Percentiles rank a stretch among this genome's conserved stretches.
Conservation (phyloP, 2,888 invertebrate species). For the Charanyca ferruginea region DNA sequence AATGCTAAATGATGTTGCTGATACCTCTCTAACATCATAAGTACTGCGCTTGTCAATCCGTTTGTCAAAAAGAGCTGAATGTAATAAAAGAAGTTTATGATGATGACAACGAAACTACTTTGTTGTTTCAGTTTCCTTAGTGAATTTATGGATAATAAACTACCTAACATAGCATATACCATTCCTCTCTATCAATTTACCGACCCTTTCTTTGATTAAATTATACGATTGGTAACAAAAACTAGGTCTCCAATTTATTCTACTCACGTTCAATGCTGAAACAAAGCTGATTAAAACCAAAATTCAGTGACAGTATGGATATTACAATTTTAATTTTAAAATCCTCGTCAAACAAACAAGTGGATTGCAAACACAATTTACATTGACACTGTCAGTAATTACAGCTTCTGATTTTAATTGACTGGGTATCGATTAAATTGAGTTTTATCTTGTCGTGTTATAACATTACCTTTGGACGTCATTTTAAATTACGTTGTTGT, state of each 20-base stretch:
- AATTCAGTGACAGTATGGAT: conserved; percentile 44
- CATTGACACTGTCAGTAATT: conserved; percentile 72
- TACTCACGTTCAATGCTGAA: background rate
- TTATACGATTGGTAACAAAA: background rate
- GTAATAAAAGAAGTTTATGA: background rate
- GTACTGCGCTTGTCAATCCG: background rate
- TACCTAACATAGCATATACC: background rate
- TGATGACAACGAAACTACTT: background rate
- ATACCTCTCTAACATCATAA: background rate
- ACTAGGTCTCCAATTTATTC: conserved; percentile 4
- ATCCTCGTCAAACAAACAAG: conserved; percentile 53
- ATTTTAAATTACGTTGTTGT: conserved; percentile 34
- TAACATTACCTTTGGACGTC: conserved; percentile 46
- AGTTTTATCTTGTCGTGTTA: conserved; percentile 56
- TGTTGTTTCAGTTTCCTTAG: too few relatives aligned
- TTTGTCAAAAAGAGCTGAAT: background rate
- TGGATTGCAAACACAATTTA: conserved; percentile 73
- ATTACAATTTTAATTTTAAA: conserved; percentile 57
- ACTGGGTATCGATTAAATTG: conserved; percentile 66
- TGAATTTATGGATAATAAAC: background rate
- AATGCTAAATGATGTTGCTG: background rate
- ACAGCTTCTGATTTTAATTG: conserved; percentile 72
- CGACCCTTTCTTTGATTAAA: background rate
- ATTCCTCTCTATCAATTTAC: background rate
- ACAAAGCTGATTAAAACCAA: conserved; percentile 31